Evolutionary conservation across 2,797 vertebrate genomes (phyloP).

Genomic region (Semaprochilodus insignis): DNA sequence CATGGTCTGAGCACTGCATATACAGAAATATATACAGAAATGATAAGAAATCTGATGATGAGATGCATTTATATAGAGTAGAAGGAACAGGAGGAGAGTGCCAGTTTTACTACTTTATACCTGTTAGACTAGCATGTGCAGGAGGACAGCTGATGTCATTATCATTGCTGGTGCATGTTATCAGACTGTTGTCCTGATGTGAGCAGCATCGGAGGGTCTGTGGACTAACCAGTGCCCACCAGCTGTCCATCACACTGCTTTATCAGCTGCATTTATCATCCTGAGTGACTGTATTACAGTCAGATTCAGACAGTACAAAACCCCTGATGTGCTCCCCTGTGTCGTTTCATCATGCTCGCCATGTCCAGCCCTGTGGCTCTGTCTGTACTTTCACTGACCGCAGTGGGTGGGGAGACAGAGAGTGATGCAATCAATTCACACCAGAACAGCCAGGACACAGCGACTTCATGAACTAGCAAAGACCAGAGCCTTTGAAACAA

Average conservation of each 20-base stretch:
- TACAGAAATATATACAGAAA: not conserved
- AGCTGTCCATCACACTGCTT: slow-evolving; percentile 7
- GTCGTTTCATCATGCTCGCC: slow-evolving; percentile 4
- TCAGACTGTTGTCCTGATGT: slow-evolving; percentile 20
- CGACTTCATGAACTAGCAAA: slow-evolving; percentile 23
- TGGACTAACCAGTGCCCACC: slow-evolving; percentile 5
- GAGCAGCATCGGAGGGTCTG: slow-evolving; percentile 4
- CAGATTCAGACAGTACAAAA: not conserved
- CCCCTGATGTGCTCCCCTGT: slow-evolving; percentile 8
- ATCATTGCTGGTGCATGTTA: slow-evolving; percentile 11
- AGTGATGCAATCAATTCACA: slow-evolving; percentile 28
- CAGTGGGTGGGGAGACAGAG: slow-evolving; percentile 36
- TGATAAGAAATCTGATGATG: not conserved
- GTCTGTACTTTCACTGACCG: slow-evolving; percentile 18
- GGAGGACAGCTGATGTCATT: not conserved
- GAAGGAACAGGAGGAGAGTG: not conserved
- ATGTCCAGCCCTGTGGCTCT: slow-evolving; percentile 32
- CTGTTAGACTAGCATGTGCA: not conserved
- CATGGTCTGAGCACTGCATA: no score
- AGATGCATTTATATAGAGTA: not conserved
- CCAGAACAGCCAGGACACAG: slow-evolving; percentile 32
- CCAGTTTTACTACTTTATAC: not conserved
- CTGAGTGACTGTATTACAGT: not conserved
- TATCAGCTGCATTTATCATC: not conserved
- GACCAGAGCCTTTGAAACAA: no score